Percentiles rank a stretch among this genome's conserved stretches.
Evolutionary conservation across 2,797 vertebrate species (phyloP).

Genomic region (Enteromius treurensis): DNA sequence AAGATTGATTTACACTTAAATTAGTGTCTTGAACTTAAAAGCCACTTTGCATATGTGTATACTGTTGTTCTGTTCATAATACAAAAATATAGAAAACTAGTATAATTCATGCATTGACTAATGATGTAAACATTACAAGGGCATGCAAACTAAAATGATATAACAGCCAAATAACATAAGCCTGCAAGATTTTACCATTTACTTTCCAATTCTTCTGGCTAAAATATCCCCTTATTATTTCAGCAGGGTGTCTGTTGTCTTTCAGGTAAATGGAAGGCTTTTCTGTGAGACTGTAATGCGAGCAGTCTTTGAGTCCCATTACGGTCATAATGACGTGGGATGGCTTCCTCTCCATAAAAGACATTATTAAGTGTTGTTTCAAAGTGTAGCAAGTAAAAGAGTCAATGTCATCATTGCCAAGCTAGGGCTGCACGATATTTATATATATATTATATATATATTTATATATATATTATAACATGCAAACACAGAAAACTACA

Average conservation of each 20-base stretch:
- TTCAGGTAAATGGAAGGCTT: conserved; percentile 17
- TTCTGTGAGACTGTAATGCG: neutral
- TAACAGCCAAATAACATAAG: neutral
- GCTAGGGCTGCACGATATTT: too few species aligned
- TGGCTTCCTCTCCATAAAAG: conserved; percentile 43
- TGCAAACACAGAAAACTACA: conserved; percentile 8
- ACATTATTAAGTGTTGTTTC: conserved; percentile 21
- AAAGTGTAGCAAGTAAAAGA: neutral
- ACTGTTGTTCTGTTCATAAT: neutral
- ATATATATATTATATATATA: too few species aligned
- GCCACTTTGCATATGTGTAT: neutral
- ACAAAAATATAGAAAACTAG: neutral
- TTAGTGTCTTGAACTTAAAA: neutral
- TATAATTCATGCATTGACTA: neutral
- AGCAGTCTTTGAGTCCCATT: conserved; percentile 44
- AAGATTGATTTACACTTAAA: neutral
- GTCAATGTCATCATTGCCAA: conserved; percentile 5
- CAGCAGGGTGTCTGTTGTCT: conserved; percentile 18
- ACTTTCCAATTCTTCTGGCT: neutral
- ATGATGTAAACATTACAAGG: neutral
- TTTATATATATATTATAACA: too few species aligned
- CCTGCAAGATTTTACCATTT: neutral
- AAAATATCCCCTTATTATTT: conserved; percentile 14
- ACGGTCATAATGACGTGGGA: conserved; percentile 42
- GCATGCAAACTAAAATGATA: neutral